phyloP scores from a whole-genome alignment of 2,888 invertebrate species.

The Muscina levida region DNA sequence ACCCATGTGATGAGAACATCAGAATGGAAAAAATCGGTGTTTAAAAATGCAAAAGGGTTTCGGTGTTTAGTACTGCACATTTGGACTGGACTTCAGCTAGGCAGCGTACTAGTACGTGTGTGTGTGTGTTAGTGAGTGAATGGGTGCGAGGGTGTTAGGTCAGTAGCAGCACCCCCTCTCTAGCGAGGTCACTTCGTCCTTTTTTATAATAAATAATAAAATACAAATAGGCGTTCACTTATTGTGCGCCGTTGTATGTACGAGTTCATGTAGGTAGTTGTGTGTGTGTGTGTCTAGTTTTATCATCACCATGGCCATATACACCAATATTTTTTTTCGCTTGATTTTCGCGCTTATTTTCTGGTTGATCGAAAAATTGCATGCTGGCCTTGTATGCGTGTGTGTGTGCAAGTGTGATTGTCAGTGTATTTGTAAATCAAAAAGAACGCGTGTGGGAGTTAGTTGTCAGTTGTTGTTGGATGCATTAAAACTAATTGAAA shows the following conservation, averaged over 20 bases:
- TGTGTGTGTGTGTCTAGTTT: slow-evolving; percentile 8
- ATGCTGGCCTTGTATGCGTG: slow-evolving; percentile 22
- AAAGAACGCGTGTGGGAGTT: slow-evolving; percentile 32
- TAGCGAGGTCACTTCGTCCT: slow-evolving; percentile 24
- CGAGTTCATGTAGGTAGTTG: background rate
- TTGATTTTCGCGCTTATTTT: slow-evolving; percentile 78
- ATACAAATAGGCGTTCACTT: slow-evolving; percentile 67
- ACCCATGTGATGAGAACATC: slow-evolving; percentile 1
- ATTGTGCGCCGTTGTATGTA: slow-evolving; percentile 28
- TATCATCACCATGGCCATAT: slow-evolving; percentile 15
- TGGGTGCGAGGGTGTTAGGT: background rate
- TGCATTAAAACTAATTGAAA: slow-evolving; percentile 62
- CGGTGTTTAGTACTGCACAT: slow-evolving; percentile 22
- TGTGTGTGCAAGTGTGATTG: background rate
- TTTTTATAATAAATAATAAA: slow-evolving; percentile 66
- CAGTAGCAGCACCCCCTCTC: slow-evolving; percentile 11
- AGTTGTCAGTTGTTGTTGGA: slow-evolving; percentile 58
- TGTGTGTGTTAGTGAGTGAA: background rate
- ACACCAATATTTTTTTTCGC: slow-evolving; percentile 56
- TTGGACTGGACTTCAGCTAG: background rate
- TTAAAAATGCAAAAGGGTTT: slow-evolving; percentile 35
- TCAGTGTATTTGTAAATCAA: background rate
- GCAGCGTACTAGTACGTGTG: slow-evolving; percentile 4
- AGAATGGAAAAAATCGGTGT: slow-evolving; percentile 13
- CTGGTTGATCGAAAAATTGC: slow-evolving; percentile 76